Base-by-base conservation (phyloP, 2,888 invertebrate genomes). In the Athalia circularis region DNA sequence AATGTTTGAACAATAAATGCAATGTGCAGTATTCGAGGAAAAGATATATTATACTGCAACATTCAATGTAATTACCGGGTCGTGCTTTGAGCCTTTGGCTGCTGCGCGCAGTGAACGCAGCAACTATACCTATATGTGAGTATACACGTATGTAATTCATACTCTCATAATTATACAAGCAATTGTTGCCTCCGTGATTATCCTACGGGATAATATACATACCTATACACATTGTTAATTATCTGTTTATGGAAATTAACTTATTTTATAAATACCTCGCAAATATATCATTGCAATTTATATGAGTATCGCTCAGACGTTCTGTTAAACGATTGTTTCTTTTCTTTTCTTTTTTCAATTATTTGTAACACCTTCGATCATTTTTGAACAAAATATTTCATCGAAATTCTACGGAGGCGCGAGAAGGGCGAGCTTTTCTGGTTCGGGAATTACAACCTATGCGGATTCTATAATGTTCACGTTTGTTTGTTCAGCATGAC, bases 1-100 rank as follows among this genome's bases (percentile, higher is more conserved):
- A 75, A 75, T 64, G 62, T 62, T 50, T n/a, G 62, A 75, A 75
- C 50, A 75, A 62, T 29, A 29, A 29, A 29, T 62, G 75, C 62
- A 48, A 75, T 75, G 45, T 6, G 29, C 29, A 29, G 11, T 29
- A 62, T 75, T 75, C 62, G 62, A 15, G 50, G 74, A 75, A 75
- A 72, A 72, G 59, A 13, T 47, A 72, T 50, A 50, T 61, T 47
- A 15, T 13, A 62, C 8, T 72, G 57, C 59, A 29, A 29, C 72
- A 62, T 75, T 75, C 57, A 62, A 48, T 13, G 48, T 62, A 48
- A 75, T 48, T 62, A 61, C 74, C 48, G 48, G 52, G 67, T 67
- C 52, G 45, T 29, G 29, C 29, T 68, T 68, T 68, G 9, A 52
- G 52, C 68, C 52, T 15, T 43, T 52, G 29, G 11, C 54, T 68